phyloP scores from a whole-genome alignment of 2,888 invertebrate genomes.

The Podabrus alpinus region DNA sequence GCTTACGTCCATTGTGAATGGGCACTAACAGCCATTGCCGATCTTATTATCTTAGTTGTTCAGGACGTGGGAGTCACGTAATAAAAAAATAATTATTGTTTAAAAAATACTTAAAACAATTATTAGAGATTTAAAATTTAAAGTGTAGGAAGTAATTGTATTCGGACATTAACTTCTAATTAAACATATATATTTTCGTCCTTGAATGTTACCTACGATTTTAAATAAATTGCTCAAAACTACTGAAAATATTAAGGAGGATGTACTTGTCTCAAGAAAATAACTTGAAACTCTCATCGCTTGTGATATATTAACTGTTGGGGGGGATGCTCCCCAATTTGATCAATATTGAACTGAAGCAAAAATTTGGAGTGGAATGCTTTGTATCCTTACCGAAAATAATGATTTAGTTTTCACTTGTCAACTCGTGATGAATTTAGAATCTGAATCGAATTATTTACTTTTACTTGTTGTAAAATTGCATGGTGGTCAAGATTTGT shows the following conservation, averaged over 20 bases:
- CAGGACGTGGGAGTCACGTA: neutral
- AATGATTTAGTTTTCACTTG: neutral
- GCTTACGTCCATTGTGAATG: no score
- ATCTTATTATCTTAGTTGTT: neutral
- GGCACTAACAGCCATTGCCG: neutral
- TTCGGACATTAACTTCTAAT: conserved; percentile 8
- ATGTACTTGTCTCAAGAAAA: neutral
- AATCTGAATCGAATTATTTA: neutral
- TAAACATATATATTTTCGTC: neutral
- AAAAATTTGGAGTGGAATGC: no score
- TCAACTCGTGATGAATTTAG: neutral
- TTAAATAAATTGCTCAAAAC: neutral
- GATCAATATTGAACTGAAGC: no score
- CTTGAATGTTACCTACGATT: conserved; percentile 11
- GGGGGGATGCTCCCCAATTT: neutral
- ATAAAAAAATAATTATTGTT: neutral
- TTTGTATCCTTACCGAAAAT: no score
- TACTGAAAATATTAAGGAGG: neutral
- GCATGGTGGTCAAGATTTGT: neutral
- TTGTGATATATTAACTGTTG: no score
- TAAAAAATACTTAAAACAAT: neutral
- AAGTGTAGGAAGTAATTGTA: conserved; percentile 9
- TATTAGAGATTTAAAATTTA: neutral
- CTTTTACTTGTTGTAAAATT: neutral
- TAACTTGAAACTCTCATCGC: neutral